phyloP scores from a whole-genome alignment of 2,113 vertebrate species.

The Columba livia region DNA sequence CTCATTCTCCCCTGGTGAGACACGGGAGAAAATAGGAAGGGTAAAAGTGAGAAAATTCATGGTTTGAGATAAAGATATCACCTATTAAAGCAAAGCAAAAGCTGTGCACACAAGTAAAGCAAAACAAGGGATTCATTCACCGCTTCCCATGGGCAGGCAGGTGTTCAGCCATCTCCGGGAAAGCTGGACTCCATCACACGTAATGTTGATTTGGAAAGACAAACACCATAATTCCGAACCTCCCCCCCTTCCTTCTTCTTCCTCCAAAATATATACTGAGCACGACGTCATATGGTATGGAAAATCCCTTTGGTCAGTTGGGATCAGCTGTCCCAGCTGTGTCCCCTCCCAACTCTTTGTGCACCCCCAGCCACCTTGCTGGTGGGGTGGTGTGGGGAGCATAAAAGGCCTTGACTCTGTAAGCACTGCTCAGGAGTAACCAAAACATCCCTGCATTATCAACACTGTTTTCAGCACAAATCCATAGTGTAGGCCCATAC shows the following conservation, averaged over 20 bases:
- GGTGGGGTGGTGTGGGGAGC: background rate
- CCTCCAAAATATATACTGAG: background rate
- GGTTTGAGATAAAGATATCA: background rate
- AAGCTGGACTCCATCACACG: rapidly evolving
- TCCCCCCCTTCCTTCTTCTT: background rate
- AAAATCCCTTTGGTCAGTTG: too few relatives aligned
- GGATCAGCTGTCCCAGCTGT: background rate
- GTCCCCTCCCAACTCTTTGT: background rate
- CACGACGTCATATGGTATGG: rapidly evolving
- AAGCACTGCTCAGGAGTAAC: background rate
- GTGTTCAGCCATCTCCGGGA: background rate
- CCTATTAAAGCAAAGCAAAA: background rate
- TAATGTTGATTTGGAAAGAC: background rate
- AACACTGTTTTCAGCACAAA: background rate
- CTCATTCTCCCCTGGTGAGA: background rate
- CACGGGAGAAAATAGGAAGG: background rate
- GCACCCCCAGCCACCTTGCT: background rate
- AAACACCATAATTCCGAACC: rapidly evolving
- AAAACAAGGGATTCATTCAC: background rate
- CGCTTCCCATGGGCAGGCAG: rapidly evolving
- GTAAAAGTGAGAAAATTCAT: background rate
- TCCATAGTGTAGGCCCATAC: background rate
- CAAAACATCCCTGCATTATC: background rate
- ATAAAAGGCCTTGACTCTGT: background rate
- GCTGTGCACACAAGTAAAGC: rapidly evolving